Base-by-base conservation (phyloP, 2,888 invertebrate genomes). In the Allophyes oxyacanthae region DNA sequence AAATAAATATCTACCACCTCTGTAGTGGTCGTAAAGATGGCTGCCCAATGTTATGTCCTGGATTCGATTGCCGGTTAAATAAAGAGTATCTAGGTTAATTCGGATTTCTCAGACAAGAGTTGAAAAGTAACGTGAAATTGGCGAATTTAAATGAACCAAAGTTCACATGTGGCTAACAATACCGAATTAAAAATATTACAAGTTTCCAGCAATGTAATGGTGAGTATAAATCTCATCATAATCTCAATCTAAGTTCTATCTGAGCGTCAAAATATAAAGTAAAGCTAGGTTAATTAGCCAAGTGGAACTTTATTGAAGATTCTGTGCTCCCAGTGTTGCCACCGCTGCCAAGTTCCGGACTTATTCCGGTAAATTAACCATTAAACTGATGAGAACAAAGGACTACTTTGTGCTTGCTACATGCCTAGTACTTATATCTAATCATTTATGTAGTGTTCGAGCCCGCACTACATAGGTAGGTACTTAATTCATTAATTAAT, bases 321-420 rank as follows among this genome's bases (percentile, higher is more conserved):
- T 82, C 70, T 63, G 46, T 68, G 69, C 61, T 62, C 36, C 36
- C 64, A 55, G 64, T 57, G 61, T 65, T 69, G 64, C 64, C 63
- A 64, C 58, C 54, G 53, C 46, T 51, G 49, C 56, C 54, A 49
- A 71, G 75, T 74, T 79, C 68, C 74, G 72, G 72, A 69, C 68
- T 67, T 71, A 75, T 75, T 78, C 66, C 64, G 64, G 60, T 66
- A 69, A 79, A 77, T 79, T 79, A 81, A 69, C 72, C 59, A 74
- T 77, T 77, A 62, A 73, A 77, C 66, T 69, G 70, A 71, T 58
- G 70, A 58, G 64, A 70, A 75, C 68, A 72, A 72, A 56, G 66
- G 69, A 59, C 53, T 57, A 66, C 61, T 56, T 56, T 52, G 49
- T 25, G 41, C 66, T 54, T 48, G 59, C 49, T 53, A 60, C 61